phyloP scores from a whole-genome alignment of 2,888 invertebrate species.

The Rhamnusium bicolor region DNA sequence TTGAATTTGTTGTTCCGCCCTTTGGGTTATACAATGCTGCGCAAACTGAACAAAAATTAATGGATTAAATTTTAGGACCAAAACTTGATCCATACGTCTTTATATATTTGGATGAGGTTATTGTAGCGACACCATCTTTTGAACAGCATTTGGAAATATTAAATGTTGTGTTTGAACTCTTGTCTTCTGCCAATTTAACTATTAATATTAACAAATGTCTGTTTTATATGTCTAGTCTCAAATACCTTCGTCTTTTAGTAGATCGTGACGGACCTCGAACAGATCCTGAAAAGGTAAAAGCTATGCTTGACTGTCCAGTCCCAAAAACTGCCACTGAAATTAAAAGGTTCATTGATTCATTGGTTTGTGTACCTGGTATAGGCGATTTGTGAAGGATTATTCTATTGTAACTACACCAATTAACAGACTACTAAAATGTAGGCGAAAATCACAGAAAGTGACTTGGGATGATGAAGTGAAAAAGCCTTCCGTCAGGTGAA shows the following conservation, averaged over 20 bases:
- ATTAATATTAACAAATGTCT: slow-evolving; percentile 6
- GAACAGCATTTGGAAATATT: slow-evolving; percentile 5
- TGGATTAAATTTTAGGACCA: not conserved
- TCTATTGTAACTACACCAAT: slow-evolving; percentile 14
- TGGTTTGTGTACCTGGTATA: not conserved
- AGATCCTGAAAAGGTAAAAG: slow-evolving; percentile 8
- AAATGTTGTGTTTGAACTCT: not conserved
- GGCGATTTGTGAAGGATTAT: not conserved
- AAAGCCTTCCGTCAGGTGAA: not conserved
- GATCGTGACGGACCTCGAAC: slow-evolving; percentile 1
- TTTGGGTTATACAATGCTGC: not conserved
- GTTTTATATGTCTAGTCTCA: not conserved
- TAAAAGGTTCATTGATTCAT: not conserved
- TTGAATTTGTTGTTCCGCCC: not conserved
- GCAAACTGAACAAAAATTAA: not conserved
- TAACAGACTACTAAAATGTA: slow-evolving; percentile 18
- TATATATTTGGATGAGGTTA: not conserved
- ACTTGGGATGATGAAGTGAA: slow-evolving; percentile 28
- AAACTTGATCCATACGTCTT: not conserved
- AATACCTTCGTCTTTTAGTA: not conserved
- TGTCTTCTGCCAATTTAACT: not conserved
- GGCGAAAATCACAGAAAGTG: slow-evolving; percentile 36
- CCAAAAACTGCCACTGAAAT: not conserved
- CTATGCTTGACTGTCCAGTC: not conserved
- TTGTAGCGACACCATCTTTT: slow-evolving; percentile 8